Evolutionary conservation across 2,113 vertebrate genomes (phyloP).

Genomic region (Alouatta palliata): DNA sequence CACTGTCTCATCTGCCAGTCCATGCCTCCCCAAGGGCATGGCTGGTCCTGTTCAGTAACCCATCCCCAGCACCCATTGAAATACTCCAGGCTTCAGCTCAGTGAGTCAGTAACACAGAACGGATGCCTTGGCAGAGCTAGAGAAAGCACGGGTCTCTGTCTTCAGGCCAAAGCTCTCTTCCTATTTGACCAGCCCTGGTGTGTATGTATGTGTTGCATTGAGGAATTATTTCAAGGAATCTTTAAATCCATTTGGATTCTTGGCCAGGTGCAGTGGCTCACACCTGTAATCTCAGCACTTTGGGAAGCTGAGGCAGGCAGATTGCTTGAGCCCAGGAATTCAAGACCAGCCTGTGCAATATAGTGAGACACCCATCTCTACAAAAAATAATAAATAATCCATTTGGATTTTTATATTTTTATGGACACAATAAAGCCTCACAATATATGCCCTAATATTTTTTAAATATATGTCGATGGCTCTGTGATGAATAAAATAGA

Average conservation of each 20-base stretch:
- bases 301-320: no score
- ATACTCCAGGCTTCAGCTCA: not conserved
- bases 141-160: not conserved
- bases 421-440: not conserved
- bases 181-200: not conserved
- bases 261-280: no score
- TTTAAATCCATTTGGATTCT: not conserved
- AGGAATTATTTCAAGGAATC: not conserved
- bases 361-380: no score
- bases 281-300: no score
- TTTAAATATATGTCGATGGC: not conserved
- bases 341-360: no score
- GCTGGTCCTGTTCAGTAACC: not conserved
- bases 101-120: not conserved
- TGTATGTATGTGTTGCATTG: not conserved
- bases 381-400: no score
- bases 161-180: not conserved
- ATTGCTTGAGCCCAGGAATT: no score
- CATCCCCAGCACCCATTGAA: not conserved
- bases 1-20: not conserved
- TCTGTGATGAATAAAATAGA: constrained; percentile 26
- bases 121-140: not conserved
- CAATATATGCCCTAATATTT: not conserved
- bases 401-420: not conserved
- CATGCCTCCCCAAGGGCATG: not conserved